Conservation (phyloP, 2,113 vertebrate genomes). For the Hepsetus odoe region DNA sequence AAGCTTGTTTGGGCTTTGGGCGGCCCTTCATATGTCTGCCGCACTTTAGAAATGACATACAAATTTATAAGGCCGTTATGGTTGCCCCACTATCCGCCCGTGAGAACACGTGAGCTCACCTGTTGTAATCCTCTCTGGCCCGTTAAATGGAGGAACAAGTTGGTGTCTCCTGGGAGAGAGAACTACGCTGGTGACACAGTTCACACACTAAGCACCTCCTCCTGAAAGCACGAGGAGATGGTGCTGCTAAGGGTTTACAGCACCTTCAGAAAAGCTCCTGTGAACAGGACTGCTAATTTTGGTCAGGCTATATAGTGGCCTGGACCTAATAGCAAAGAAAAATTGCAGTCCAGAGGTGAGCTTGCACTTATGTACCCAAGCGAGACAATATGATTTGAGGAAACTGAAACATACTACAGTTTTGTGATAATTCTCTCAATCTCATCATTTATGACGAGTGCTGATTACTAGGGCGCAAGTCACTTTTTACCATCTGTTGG, state of each 20-base stretch:
- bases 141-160: slow-evolving; percentile 48
- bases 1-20: slow-evolving; percentile 32
- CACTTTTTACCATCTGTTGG: neutral
- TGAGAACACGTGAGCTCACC: slow-evolving; percentile 62
- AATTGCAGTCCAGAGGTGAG: neutral
- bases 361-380: neutral
- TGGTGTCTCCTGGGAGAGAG: slow-evolving; percentile 21
- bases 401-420: neutral
- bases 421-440: neutral
- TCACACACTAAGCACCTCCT: slow-evolving; percentile 12
- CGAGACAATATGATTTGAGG: neutral
- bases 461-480: no score
- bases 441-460: no score
- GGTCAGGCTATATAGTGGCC: neutral
- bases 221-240: neutral
- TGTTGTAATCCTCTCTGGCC: slow-evolving; percentile 64
- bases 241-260: slow-evolving; percentile 14
- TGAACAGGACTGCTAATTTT: neutral
- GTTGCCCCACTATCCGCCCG: slow-evolving; percentile 41
- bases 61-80: slow-evolving; percentile 42
- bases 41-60: slow-evolving; percentile 54
- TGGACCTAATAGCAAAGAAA: neutral
- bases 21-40: slow-evolving; percentile 46
- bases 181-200: slow-evolving; percentile 21
- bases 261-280: neutral